phyloP scores from a whole-genome alignment of 1,140 invertebrate species.

The Philopotamus ludificatus region DNA sequence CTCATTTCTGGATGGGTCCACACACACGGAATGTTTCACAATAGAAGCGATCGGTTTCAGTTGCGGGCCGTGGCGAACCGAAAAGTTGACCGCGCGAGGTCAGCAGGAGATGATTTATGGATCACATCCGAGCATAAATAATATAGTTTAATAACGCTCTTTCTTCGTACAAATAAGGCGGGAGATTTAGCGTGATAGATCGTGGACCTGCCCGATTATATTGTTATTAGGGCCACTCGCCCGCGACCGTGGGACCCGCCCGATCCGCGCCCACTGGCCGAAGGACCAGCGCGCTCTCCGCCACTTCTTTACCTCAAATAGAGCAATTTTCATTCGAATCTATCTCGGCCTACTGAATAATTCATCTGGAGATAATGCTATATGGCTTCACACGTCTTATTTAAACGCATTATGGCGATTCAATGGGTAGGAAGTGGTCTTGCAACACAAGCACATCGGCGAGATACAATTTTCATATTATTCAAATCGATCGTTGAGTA shows the following conservation, averaged over 20 bases:
- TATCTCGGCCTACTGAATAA: too few species aligned
- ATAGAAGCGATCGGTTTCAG: not conserved
- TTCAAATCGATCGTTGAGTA: too few species aligned
- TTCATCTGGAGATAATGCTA: too few species aligned
- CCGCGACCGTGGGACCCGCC: slow-evolving; percentile 19
- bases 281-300: too few species aligned
- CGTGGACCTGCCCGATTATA: slow-evolving; percentile 24
- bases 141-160: slow-evolving; percentile 40
- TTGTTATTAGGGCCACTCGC: slow-evolving; percentile 21
- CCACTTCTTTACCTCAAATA: too few species aligned
- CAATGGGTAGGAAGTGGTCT: too few species aligned
- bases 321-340: too few species aligned
- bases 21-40: not conserved
- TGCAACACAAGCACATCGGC: too few species aligned
- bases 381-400: too few species aligned
- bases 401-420: too few species aligned
- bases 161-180: slow-evolving; percentile 40
- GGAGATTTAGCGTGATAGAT: slow-evolving; percentile 40
- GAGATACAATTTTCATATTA: too few species aligned
- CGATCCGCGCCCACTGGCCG: slow-evolving; percentile 4
- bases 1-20: too few species aligned
- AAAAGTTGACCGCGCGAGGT: not conserved
- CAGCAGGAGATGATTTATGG: slow-evolving; percentile 29
- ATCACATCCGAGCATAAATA: slow-evolving; percentile 35
- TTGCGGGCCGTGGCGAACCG: not conserved